phyloP scores from a whole-genome alignment of 2,888 invertebrate species.

The Heteromurus nitidus region DNA sequence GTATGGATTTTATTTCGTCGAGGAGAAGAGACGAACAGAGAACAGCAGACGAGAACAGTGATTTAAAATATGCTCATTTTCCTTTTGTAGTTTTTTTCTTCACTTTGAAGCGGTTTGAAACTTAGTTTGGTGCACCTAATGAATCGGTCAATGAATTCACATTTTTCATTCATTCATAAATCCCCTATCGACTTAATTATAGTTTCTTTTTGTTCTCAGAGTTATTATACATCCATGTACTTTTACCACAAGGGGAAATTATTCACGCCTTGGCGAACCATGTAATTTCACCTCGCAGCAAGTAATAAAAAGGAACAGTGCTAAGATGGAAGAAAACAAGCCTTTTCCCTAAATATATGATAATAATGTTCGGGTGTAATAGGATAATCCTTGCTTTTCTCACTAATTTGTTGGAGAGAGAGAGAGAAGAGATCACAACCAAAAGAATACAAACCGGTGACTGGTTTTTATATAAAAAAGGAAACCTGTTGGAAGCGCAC shows the following conservation, averaged over 20 bases:
- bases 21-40: too few relatives aligned
- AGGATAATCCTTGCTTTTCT: not conserved
- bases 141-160: constrained; percentile 55
- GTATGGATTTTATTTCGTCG: too few relatives aligned
- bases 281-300: constrained; percentile 50
- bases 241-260: constrained; percentile 41
- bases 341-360: not conserved
- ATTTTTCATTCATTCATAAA: constrained; percentile 58
- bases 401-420: constrained; percentile 1
- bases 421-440: not conserved
- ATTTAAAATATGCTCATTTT: too few relatives aligned
- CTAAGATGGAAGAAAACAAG: not conserved
- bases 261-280: constrained; percentile 53
- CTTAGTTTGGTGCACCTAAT: too few relatives aligned
- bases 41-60: too few relatives aligned
- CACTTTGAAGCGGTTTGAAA: too few relatives aligned
- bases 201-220: constrained; percentile 53
- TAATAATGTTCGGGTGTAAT: not conserved
- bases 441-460: not conserved
- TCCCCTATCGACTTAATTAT: constrained; percentile 47
- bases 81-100: too few relatives aligned
- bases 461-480: not conserved
- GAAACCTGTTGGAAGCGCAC: not conserved
- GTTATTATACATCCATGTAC: constrained; percentile 46
- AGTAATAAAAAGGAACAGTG: too few relatives aligned